Evolutionary conservation across 2,888 invertebrate genomes (phyloP).

Genomic region (Lepidochitona cinerea): DNA sequence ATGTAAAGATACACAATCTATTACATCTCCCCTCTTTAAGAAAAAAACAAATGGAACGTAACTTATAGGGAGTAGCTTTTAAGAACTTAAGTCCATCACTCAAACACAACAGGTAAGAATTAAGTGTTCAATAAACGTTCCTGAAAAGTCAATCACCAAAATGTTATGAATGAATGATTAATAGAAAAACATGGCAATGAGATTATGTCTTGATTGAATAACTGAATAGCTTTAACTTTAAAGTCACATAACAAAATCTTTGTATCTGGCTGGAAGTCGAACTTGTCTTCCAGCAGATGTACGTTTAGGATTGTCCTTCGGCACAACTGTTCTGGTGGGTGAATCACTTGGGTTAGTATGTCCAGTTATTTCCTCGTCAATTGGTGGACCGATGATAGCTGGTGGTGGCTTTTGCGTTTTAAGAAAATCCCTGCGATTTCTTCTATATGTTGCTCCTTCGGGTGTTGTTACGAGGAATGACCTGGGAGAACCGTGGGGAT

Average conservation of each 20-base stretch:
- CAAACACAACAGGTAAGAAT: no score
- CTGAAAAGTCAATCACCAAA: no score
- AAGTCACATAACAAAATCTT: not conserved
- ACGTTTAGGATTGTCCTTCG: not conserved
- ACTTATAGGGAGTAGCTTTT: no score
- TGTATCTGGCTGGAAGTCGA: not conserved
- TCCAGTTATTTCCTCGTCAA: not conserved
- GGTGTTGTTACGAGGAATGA: conserved; percentile 6
- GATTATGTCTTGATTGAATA: no score
- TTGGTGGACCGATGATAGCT: not conserved
- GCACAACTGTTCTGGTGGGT: not conserved
- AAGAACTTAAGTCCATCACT: no score
- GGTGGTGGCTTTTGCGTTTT: not conserved
- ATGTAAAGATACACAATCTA: no score
- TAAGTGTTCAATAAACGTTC: no score
- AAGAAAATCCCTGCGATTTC: conserved; percentile 8
- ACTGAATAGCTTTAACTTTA: no score
- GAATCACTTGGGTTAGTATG: not conserved
- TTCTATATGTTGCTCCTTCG: not conserved
- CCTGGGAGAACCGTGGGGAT: not conserved
- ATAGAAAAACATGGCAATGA: no score
- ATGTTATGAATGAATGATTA: no score
- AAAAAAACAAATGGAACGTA: no score
- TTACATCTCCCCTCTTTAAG: no score
- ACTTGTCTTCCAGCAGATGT: not conserved